phyloP scores from a whole-genome alignment of 2,797 vertebrate species.

The Lates japonicus region DNA sequence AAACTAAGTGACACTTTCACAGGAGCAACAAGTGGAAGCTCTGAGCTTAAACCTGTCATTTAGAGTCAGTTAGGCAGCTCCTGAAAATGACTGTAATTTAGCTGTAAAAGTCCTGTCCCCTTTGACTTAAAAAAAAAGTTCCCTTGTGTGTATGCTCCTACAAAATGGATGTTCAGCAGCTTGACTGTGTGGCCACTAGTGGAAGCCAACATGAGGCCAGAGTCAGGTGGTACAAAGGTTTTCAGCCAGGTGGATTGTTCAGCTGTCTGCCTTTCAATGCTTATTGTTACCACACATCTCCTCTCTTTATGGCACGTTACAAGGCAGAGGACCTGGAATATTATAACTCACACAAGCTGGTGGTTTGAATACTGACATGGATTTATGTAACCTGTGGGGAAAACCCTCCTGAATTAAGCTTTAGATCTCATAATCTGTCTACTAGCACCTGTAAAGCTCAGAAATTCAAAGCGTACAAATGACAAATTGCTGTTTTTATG shows the following conservation, averaged over 20 bases:
- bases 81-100: conserved; percentile 41
- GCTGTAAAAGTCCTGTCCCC: not conserved
- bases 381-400: not conserved
- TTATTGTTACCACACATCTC: not conserved
- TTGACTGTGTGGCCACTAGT: not conserved
- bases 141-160: conserved; percentile 7
- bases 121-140: conserved; percentile 23
- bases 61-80: conserved; percentile 13
- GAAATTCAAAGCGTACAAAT: not conserved
- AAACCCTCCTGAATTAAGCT: not conserved
- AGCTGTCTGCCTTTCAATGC: conserved; percentile 10
- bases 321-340: not conserved
- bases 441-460: not conserved
- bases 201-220: conserved; percentile 16
- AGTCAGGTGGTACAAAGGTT: conserved; percentile 35
- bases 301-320: not conserved
- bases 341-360: not conserved
- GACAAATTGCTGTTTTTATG: no score
- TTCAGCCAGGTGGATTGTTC: conserved; percentile 47
- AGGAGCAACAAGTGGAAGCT: conserved; percentile 43
- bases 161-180: conserved; percentile 10
- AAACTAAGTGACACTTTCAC: conserved; percentile 55
- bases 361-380: not conserved
- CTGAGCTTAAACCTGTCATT: conserved; percentile 34
- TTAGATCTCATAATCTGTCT: not conserved